Base-by-base conservation (phyloP, 2,113 vertebrate genomes). In the Lophura nycthemera region DNA sequence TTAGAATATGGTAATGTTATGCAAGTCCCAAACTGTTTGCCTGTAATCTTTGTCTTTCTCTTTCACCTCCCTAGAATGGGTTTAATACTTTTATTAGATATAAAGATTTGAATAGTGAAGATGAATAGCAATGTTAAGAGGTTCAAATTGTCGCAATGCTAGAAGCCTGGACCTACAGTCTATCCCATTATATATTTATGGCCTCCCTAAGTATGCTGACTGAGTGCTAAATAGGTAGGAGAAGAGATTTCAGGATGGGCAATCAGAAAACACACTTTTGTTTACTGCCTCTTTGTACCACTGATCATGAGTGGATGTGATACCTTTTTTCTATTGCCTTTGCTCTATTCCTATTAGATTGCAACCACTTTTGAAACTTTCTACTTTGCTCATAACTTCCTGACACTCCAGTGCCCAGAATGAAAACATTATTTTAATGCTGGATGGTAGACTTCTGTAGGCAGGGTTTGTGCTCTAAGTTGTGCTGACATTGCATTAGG, bases 1-100 rank as follows among this genome's bases (percentile, higher is more conserved):
- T 83, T 97, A 94, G 84, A 94, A 92, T 97, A 57, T 88, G 24
- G 20, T 74, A 24, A 76, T 69, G 83, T 91, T 89, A 9, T 88
- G 60, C 80, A 72, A 86, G 27, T 71, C 45, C 6, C 30, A 59
- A 45, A 81, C 43, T 34, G 24, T 80, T 96, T 92, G n/a, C 20
- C 45, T 86, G 22, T 83, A 89, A 29, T 72, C 25, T 67, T 95
- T 77, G 43, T 38, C 29, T 74, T 87, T 52, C 52, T 40, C 32
- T 81, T 63, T 64, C 24, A 5, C 61, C 36, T 86, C 34, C 47
- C 36, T 20, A 69, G 43, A 70, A 91, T 40, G 17, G 14, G 8
- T 80, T 77, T 81, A 74, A 29, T 91, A 90, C 27, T 90, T 88
- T 60, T 85, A 80, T 88, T 88, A 43, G 72, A 60, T 83, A 43